Conservation (phyloP, 2,797 vertebrate species). For the Pampus argenteus region DNA sequence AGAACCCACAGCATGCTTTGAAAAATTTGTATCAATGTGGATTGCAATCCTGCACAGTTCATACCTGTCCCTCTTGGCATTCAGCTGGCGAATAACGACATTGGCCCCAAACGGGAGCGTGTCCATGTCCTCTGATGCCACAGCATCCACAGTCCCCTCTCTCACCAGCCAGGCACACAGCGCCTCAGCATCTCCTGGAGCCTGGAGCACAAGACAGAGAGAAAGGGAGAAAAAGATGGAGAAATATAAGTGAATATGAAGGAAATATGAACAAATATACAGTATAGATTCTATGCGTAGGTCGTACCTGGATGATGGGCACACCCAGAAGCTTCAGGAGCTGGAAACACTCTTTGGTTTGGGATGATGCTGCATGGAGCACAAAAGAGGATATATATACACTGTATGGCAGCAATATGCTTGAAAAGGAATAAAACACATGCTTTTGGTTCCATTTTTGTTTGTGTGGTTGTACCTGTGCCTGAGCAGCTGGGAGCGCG, state of each 20-base stretch:
- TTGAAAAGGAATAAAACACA: background rate
- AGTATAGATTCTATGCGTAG: background rate
- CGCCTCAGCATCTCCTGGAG: constrained; percentile 88
- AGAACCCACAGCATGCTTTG: background rate
- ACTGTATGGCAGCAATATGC: background rate
- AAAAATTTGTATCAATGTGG: background rate
- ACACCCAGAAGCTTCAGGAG: constrained; percentile 86
- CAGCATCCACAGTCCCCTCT: constrained; percentile 78
- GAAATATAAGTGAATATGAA: background rate
- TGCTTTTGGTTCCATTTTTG: background rate
- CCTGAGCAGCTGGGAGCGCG: constrained; percentile 47
- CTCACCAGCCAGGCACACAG: constrained; percentile 85
- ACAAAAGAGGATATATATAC: background rate
- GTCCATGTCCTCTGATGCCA: constrained; percentile 91
- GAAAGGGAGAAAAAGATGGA: background rate
- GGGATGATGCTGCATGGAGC: constrained; percentile 68
- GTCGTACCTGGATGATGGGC: constrained; percentile 82
- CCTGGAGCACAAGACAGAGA: constrained; percentile 66
- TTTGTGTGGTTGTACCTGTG: constrained; percentile 63
- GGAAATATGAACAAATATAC: background rate
- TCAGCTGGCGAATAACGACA: constrained; percentile 85
- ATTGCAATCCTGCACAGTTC: background rate
- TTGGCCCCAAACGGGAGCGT: constrained; percentile 86
- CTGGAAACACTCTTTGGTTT: constrained; percentile 74
- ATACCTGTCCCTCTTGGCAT: constrained; percentile 82